Evolutionary conservation across 2,888 invertebrate species (phyloP).

Genomic region (Tholera decimalis): DNA sequence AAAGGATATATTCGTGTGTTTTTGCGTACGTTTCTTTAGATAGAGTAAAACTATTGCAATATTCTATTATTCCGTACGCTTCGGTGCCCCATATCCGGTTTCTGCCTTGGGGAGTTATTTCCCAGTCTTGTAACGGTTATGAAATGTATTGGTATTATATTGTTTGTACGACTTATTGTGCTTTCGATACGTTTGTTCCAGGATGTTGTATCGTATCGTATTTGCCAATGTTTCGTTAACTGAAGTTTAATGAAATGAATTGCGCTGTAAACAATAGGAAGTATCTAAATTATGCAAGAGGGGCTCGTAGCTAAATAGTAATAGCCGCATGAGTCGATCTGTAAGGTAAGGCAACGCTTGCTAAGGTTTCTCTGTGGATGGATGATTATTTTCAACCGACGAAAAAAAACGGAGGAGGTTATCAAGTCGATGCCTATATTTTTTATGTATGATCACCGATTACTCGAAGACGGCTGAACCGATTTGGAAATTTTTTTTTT

Average conservation of each 20-base stretch:
- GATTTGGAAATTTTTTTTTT: no score
- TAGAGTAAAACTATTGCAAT: constrained; percentile 43
- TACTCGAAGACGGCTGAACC: no score
- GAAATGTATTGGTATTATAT: constrained; percentile 44
- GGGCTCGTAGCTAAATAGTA: no score
- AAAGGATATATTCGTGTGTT: constrained; percentile 8
- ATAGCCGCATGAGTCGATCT: no score
- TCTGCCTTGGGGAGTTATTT: constrained; percentile 55
- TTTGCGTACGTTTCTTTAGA: constrained; percentile 8
- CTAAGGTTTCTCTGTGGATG: no score
- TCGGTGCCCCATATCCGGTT: constrained; percentile 57
- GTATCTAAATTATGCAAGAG: no score
- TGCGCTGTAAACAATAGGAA: no score
- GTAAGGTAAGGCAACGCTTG: no score
- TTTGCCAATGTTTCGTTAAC: constrained; percentile 10
- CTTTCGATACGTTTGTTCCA: constrained; percentile 27
- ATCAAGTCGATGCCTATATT: no score
- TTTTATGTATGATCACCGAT: no score
- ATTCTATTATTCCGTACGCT: constrained; percentile 39
- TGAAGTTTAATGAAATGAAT: background rate
- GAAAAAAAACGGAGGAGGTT: no score
- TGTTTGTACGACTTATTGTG: constrained; percentile 34
- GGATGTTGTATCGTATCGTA: constrained; percentile 20
- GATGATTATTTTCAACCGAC: no score
- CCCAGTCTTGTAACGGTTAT: constrained; percentile 44